Percentiles rank a stretch among this genome's conserved stretches.
phyloP scores from a whole-genome alignment of 1,140 invertebrate species.

The Penaeus chinensis region DNA sequence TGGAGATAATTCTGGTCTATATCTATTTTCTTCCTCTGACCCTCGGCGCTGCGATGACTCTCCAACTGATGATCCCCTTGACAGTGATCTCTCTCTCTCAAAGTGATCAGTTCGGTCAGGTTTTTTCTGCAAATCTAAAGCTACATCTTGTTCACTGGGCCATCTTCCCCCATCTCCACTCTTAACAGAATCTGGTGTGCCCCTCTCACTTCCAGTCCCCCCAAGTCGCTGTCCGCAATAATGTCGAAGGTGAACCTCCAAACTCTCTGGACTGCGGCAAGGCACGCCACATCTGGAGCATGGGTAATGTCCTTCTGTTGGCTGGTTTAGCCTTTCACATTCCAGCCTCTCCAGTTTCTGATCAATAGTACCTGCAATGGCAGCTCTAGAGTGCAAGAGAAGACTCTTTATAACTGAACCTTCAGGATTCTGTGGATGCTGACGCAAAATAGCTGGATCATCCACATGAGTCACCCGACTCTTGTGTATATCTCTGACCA shows the following conservation, averaged over 20 bases:
- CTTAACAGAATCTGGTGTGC: conserved; percentile 76
- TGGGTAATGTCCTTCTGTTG: conserved; percentile 39
- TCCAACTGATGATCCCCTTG: conserved; percentile 37
- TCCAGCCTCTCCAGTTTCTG: conserved; percentile 36
- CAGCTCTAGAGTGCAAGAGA: conserved; percentile 76
- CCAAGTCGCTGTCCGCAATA: conserved; percentile 75
- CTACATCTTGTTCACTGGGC: conserved; percentile 52
- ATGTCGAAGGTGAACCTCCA: conserved; percentile 77
- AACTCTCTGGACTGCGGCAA: conserved; percentile 77
- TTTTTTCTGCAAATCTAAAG: conserved; percentile 49
- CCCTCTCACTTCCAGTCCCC: conserved; percentile 78
- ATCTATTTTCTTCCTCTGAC: conserved; percentile 30
- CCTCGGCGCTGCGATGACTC: conserved; percentile 20
- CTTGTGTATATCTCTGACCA: conserved; percentile 42
- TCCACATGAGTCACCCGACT: conserved; percentile 3
- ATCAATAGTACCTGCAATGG: conserved; percentile 56
- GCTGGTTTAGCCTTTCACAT: conserved; percentile 21
- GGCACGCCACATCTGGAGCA: conserved; percentile 62
- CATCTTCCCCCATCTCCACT: conserved; percentile 80
- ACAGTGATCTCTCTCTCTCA: conserved; percentile 34
- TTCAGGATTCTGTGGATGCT: conserved; percentile 72
- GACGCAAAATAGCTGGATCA: conserved; percentile 34
- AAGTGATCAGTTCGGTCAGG: conserved; percentile 5
- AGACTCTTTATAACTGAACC: conserved; percentile 87
- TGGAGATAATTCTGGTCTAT: conserved; percentile 27